A percentile compares a stretch with the other conserved stretches of the same genome.
Conservation (phyloP, 2,113 vertebrate species). For the Alligator mississippiensis region DNA sequence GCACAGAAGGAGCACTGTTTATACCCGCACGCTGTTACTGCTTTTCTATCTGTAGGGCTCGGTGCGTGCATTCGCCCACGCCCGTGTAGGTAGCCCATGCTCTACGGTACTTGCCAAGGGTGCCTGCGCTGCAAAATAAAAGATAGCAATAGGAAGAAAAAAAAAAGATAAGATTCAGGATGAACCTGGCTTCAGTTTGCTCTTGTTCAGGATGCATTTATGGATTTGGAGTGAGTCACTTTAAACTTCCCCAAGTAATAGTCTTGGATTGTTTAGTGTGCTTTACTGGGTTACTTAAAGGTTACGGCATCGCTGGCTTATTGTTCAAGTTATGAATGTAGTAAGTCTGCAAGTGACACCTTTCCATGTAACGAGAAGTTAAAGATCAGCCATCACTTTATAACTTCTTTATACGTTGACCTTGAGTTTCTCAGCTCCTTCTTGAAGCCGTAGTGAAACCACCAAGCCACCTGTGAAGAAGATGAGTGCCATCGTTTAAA, state of each 20-base stretch:
- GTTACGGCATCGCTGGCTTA: constrained; percentile 2
- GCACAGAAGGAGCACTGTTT: neutral
- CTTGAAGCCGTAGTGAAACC: constrained; percentile 27
- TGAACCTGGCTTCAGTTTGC: neutral
- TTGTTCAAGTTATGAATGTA: constrained; percentile 34
- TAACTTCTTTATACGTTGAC: constrained; percentile 6
- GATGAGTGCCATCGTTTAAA: constrained; percentile 23
- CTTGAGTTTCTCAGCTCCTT: neutral
- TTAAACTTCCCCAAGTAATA: constrained; percentile 36
- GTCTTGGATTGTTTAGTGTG: constrained; percentile 18
- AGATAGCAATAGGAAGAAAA: neutral
- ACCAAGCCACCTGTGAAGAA: constrained; percentile 24
- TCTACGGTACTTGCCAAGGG: too few species aligned
- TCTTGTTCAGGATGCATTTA: neutral
- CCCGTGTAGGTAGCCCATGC: too few species aligned
- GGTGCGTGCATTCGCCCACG: neutral
- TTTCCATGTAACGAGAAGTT: neutral
- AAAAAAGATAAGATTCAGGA: neutral
- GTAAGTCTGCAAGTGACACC: neutral
- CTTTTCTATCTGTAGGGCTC: neutral
- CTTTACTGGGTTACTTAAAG: constrained; percentile 25
- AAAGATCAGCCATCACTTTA: accelerated
- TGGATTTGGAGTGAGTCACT: constrained; percentile 7
- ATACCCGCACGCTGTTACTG: neutral
- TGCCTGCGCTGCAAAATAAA: neutral